These are phyloP conservation scores for Astur gentilis DNA, from an alignment of 2,113 vertebrate species.

Conservation along the genomic window DNA sequence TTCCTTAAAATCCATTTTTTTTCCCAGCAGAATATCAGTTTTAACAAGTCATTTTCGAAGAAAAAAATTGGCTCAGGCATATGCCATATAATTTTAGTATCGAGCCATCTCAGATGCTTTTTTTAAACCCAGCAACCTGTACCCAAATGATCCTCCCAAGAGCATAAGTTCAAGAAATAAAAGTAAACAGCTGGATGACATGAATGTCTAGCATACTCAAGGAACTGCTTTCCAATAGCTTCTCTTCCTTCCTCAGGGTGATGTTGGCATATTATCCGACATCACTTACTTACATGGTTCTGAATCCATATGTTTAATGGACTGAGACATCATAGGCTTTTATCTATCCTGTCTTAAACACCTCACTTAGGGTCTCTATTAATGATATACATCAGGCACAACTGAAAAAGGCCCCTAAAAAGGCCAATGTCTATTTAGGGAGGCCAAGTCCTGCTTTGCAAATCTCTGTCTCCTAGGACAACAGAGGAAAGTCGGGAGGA, in stretches of 20 bases:
- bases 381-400: not conserved
- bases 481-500: not conserved
- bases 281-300: not conserved
- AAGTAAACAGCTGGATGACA: not conserved
- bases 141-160: not conserved
- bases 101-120: not conserved
- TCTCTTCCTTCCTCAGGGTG: not conserved
- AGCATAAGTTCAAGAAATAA: not conserved
- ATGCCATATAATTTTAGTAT: not conserved
- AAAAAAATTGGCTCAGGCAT: not conserved
- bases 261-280: not conserved
- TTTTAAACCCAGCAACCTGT: not conserved
- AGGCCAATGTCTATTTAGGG: not conserved
- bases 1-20: not conserved
- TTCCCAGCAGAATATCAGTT: not conserved
- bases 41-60: not conserved
- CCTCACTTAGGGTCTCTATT: accelerated
- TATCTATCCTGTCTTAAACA: not conserved
- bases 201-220: accelerated
- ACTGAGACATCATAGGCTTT: accelerated
- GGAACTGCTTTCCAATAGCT: not conserved
- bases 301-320: accelerated
- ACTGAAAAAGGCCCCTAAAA: not conserved
- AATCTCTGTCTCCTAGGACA: not conserved
- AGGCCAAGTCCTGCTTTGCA: not conserved